Evolutionary conservation across 2,888 invertebrate genomes (phyloP), one percentile per base, ranked within the genome.

Genomic region (Anoplius nigerrimus): DNA sequence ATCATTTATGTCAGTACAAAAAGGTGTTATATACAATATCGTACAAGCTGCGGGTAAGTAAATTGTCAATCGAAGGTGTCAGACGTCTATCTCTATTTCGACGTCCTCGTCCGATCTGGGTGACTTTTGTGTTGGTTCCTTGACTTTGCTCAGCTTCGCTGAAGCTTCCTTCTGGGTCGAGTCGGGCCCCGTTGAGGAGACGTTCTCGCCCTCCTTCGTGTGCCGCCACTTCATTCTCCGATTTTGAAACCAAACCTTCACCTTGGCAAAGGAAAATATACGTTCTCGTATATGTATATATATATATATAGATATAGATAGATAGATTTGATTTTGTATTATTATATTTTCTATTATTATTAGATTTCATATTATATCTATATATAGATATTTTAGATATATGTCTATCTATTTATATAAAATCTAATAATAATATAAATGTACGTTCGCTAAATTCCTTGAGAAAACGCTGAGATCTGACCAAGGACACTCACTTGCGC

Each of bases 241-340:
- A 83, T 96, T 97, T 90, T 97, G 97, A 87, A 97, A 97, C 97
- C 97, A 97, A 2, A 97, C 97, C 90, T 97, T 97, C 1, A 97
- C 96, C 95, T 95, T 16, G 51, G 21, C 42, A 53, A 42, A 61
- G 55, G 8, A 51, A 42, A 53, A 48, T 34, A 27, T 46, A 43
- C n/a, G n/a, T n/a, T n/a, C n/a, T n/a, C n/a, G n/a, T n/a, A n/a
- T n/a, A n/a, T n/a, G n/a, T n/a, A n/a, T n/a, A n/a, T n/a, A n/a
- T n/a, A n/a, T n/a, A n/a, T n/a, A n/a, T n/a, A n/a, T n/a, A n/a
- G n/a, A n/a, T n/a, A n/a, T n/a, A n/a, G n/a, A n/a, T n/a, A n/a
- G n/a, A n/a, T n/a, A n/a, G n/a, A n/a, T n/a, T n/a, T n/a, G n/a
- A n/a, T n/a, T n/a, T n/a, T n/a, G n/a, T n/a, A n/a, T n/a, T n/a